A percentile compares a stretch with the other conserved stretches of the same genome.
Conservation (phyloP, 1,140 invertebrate species). For the Subanguina moxae region DNA sequence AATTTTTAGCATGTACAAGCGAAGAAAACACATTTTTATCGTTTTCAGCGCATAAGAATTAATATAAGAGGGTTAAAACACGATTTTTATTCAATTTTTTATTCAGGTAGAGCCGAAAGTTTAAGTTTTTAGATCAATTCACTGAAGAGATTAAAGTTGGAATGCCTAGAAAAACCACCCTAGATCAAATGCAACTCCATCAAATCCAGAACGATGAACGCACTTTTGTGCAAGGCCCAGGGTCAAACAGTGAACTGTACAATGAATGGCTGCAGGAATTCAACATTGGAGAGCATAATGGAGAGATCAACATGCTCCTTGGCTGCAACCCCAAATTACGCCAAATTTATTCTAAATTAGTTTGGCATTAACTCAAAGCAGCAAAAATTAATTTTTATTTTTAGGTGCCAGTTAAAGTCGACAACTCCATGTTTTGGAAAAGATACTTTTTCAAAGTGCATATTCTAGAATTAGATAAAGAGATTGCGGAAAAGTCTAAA, state of each 20-base stretch:
- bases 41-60: no score
- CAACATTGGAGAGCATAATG: constrained; percentile 50
- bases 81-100: no score
- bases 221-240: constrained; percentile 42
- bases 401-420: constrained; percentile 46
- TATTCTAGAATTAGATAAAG: constrained; percentile 36
- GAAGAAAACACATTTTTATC: no score
- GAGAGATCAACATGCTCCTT: constrained; percentile 50
- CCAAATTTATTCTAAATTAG: constrained; percentile 46
- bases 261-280: constrained; percentile 48
- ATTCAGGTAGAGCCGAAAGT: no score
- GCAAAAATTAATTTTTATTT: constrained; percentile 16
- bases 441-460: constrained; percentile 54
- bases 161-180: constrained; percentile 31
- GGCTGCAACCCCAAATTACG: constrained; percentile 41
- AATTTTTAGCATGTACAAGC: no score
- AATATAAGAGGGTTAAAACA: no score
- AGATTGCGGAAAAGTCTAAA: constrained; percentile 7
- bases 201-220: constrained; percentile 48
- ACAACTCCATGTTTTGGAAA: constrained; percentile 52
- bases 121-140: constrained; percentile 16
- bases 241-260: constrained; percentile 34
- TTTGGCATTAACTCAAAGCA: constrained; percentile 10
- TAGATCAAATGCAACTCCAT: constrained; percentile 46
- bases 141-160: constrained; percentile 36